Conservation (phyloP, 2,797 vertebrate genomes). For the Buceros bicornis region DNA sequence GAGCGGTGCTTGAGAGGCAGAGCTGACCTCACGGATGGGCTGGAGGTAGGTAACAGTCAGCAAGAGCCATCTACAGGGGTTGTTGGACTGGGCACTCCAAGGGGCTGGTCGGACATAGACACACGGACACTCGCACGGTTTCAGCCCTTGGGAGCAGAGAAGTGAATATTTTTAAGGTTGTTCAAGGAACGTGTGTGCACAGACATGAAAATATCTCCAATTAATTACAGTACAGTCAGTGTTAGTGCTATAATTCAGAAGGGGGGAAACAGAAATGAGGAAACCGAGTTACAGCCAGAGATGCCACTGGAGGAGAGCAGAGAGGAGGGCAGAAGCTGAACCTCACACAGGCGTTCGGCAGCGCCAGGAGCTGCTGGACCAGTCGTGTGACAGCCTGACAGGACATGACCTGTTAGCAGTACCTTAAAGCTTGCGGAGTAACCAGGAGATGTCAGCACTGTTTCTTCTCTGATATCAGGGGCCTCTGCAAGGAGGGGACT, state of each 20-base stretch:
- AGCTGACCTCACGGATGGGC: too few relatives aligned
- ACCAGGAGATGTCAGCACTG: not conserved
- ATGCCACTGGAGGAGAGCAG: not conserved
- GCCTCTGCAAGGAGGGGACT: not conserved
- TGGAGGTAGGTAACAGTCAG: too few relatives aligned
- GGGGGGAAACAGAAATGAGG: not conserved
- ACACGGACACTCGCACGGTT: not conserved
- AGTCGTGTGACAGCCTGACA: not conserved
- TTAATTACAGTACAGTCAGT: not conserved
- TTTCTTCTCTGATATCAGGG: fast-evolving
- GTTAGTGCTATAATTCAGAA: not conserved
- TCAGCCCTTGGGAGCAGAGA: not conserved
- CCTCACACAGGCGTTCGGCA: fast-evolving
- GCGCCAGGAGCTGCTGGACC: fast-evolving
- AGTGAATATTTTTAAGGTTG: not conserved
- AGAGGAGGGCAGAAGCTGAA: not conserved
- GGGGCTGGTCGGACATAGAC: not conserved
- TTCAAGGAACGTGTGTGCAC: fast-evolving
- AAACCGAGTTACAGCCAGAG: not conserved
- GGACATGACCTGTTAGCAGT: not conserved
- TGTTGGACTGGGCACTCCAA: not conserved
- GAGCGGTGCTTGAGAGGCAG: not conserved
- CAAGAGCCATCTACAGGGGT: not conserved
- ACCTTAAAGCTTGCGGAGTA: not conserved
- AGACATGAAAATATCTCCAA: not conserved